Conservation (phyloP, 2,797 vertebrate species). For the Notolepis coatsorum region DNA sequence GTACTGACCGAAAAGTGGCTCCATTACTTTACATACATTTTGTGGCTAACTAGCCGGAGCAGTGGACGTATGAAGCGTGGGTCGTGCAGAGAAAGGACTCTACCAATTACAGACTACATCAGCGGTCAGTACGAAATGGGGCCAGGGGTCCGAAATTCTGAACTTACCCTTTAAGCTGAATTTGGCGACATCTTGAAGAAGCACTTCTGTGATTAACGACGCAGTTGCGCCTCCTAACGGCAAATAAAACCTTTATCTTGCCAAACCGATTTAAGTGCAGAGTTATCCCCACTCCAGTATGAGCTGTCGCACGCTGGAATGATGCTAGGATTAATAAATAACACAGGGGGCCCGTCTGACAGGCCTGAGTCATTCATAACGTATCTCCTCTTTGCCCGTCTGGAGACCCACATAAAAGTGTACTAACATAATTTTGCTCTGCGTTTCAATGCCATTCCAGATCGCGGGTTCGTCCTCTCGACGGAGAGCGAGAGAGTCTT, state of each 20-base stretch:
- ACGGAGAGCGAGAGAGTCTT: constrained; percentile 93
- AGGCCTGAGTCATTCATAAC: not conserved
- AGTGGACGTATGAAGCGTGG: no score
- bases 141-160: no score
- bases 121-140: no score
- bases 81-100: no score
- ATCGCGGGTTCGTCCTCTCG: constrained; percentile 83
- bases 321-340: not conserved
- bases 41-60: no score
- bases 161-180: no score
- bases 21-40: no score
- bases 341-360: not conserved
- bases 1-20: no score
- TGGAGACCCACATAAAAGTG: not conserved
- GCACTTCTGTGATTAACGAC: not conserved
- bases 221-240: not conserved
- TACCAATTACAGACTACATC: no score
- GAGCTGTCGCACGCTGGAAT: constrained; percentile 13
- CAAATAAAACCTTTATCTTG: not conserved
- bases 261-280: no score
- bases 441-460: constrained; percentile 76
- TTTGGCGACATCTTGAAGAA: no score
- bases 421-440: constrained; percentile 13
- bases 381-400: not conserved
- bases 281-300: not conserved